Evolutionary conservation across 2,113 vertebrate genomes (phyloP).

Genomic region (Myxocyprinus asiaticus): DNA sequence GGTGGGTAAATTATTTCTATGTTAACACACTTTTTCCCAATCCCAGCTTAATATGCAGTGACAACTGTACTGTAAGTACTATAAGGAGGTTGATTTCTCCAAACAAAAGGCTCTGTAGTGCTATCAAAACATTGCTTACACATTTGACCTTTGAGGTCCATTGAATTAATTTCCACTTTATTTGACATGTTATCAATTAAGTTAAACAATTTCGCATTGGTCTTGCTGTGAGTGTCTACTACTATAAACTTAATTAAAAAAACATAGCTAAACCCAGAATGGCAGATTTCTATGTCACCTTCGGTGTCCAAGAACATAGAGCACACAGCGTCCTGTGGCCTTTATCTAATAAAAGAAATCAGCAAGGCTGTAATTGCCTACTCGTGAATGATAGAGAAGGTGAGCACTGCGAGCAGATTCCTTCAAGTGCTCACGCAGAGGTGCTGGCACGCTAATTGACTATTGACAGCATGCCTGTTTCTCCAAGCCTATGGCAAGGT

Average conservation of each 20-base stretch:
- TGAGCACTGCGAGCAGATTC: constrained; percentile 22
- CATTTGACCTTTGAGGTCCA: too few relatives aligned
- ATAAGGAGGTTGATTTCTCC: too few relatives aligned
- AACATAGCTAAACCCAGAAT: background rate
- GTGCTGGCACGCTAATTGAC: constrained; percentile 58
- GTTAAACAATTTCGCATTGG: too few relatives aligned
- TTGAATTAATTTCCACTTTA: too few relatives aligned
- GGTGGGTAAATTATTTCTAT: too few relatives aligned
- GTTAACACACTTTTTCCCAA: too few relatives aligned
- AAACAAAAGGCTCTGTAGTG: too few relatives aligned
- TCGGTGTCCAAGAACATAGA: constrained; percentile 7
- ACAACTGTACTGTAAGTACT: background rate
- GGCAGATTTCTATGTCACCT: background rate
- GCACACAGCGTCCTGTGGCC: constrained; percentile 36
- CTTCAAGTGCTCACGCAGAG: constrained; percentile 31
- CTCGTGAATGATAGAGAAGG: constrained; percentile 35
- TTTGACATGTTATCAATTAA: too few relatives aligned
- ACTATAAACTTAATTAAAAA: background rate
- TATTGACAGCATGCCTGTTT: constrained; percentile 62
- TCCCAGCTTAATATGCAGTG: background rate
- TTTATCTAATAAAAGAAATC: constrained; percentile 60
- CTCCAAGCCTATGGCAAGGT: constrained; percentile 50
- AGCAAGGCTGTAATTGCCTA: constrained; percentile 34
- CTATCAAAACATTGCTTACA: too few relatives aligned
- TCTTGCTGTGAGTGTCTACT: too few relatives aligned